These are phyloP conservation scores for Portunus trituberculatus DNA, from an alignment of 1,140 invertebrate genomes.

Conservation along the genomic window DNA sequence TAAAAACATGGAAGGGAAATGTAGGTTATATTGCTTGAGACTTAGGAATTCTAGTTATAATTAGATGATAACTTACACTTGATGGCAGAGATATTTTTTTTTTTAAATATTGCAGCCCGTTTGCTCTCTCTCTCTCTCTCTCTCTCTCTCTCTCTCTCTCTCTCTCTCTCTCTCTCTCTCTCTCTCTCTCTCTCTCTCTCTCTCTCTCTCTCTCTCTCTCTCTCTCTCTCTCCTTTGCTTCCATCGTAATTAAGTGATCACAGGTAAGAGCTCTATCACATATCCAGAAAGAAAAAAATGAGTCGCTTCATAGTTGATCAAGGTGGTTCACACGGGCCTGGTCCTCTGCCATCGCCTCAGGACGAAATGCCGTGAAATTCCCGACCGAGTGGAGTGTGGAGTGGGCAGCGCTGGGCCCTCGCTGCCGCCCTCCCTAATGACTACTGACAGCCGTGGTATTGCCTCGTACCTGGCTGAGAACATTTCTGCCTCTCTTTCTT, in stretches of 20 bases:
- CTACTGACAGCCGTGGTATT: conserved; percentile 20
- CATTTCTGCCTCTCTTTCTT: neutral
- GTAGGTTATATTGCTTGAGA: too few relatives aligned
- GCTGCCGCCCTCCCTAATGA: conserved; percentile 7
- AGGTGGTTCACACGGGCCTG: too few relatives aligned
- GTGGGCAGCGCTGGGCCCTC: neutral
- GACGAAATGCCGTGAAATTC: conserved; percentile 6
- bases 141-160: neutral
- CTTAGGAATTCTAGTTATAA: too few relatives aligned
- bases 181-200: neutral
- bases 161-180: neutral
- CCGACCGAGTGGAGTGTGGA: neutral
- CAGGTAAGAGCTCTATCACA: too few relatives aligned
- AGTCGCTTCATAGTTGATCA: too few relatives aligned
- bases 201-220: neutral
- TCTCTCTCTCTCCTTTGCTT: neutral
- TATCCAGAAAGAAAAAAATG: too few relatives aligned
- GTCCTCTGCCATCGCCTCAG: neutral
- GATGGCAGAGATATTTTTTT: too few relatives aligned
- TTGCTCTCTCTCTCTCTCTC: neutral
- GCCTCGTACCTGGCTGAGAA: conserved; percentile 6
- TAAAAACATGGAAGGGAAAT: too few relatives aligned
- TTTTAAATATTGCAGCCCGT: too few relatives aligned
- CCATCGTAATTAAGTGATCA: too few relatives aligned
- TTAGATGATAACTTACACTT: too few relatives aligned